These are phyloP conservation scores for Cyrtorhinus lividipennis DNA, from an alignment of 1,140 invertebrate species.

Conservation along the genomic window DNA sequence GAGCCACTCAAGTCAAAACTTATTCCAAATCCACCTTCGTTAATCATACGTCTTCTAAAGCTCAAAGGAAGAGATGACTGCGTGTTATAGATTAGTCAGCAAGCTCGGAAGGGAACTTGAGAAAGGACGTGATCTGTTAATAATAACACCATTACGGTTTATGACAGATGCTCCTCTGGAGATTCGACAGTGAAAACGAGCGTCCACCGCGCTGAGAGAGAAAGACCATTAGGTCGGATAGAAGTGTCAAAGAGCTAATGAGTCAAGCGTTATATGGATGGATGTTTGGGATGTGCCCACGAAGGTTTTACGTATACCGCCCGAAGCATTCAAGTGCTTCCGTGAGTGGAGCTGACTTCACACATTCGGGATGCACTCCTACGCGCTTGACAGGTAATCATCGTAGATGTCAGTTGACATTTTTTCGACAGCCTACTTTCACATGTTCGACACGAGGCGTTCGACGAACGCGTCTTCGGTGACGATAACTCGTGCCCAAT, in stretches of 20 bases:
- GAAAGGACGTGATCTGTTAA: constrained; percentile 3
- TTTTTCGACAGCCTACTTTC: too few species aligned
- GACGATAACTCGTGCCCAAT: too few species aligned
- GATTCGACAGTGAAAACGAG: background rate
- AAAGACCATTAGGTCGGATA: background rate
- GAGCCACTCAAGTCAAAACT: too few species aligned
- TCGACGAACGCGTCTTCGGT: too few species aligned
- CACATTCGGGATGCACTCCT: too few species aligned
- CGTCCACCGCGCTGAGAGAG: background rate
- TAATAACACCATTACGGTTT: constrained; percentile 7
- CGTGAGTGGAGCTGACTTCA: background rate
- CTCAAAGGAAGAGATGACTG: background rate
- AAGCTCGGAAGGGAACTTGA: background rate
- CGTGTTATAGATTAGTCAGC: background rate
- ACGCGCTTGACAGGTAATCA: too few species aligned
- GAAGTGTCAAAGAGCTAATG: constrained; percentile 4
- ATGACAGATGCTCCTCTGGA: background rate
- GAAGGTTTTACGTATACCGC: too few species aligned
- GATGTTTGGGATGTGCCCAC: too few species aligned
- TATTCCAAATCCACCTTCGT: too few species aligned
- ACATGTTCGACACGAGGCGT: too few species aligned
- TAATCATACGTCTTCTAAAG: too few species aligned
- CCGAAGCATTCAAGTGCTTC: constrained; percentile 7
- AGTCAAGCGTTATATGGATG: background rate
- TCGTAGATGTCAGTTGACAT: too few species aligned